Evolutionary conservation across 2,113 vertebrate genomes (phyloP).

Genomic region (Oncorhynchus kisutch): DNA sequence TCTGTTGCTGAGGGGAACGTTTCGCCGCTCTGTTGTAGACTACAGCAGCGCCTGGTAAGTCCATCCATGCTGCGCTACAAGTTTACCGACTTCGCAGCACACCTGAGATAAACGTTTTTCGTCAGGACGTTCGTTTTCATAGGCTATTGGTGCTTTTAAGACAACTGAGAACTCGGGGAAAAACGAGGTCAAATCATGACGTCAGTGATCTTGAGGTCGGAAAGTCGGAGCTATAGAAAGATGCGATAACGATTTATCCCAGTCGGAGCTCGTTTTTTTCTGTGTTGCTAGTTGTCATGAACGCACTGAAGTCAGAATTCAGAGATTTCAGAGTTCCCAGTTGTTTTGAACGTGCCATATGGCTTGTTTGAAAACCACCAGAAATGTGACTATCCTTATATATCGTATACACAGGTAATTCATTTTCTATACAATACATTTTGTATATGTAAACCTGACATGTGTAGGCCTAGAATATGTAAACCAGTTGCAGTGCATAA

Average conservation of each 20-base stretch:
- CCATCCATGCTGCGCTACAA: not conserved
- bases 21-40: not conserved
- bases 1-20: constrained; percentile 64
- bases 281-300: no score
- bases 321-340: no score
- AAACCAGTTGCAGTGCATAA: no score
- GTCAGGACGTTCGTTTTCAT: not conserved
- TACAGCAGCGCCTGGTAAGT: constrained; percentile 1
- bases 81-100: constrained; percentile 7
- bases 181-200: no score
- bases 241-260: no score
- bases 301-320: no score
- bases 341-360: no score
- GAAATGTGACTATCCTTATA: not conserved
- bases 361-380: not conserved
- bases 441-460: not conserved
- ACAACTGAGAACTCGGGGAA: no score
- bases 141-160: not conserved
- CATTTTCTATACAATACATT: not conserved
- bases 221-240: no score
- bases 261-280: no score
- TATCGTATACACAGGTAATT: no score
- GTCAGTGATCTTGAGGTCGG: no score
- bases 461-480: not conserved
- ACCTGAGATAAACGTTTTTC: not conserved